Base-by-base conservation (phyloP, 2,888 invertebrate species). In the Lymantria dispar region DNA sequence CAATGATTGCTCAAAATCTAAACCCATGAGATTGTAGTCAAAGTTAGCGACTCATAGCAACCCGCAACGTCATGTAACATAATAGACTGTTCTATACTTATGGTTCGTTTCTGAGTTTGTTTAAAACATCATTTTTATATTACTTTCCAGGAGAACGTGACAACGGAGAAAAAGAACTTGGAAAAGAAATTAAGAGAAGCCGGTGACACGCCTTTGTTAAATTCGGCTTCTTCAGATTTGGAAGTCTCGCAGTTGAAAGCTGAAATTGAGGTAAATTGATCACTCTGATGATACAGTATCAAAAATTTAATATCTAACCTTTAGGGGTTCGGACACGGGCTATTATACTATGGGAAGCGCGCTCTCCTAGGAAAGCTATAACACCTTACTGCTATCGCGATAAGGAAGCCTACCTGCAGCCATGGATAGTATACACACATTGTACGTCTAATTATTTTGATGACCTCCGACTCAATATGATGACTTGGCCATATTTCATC, bases 111-210 rank as follows among this genome's bases (percentile, higher is more conserved):
- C 7, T 9, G 3, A 7, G 7, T 11, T 3, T 36, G 29, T 15
- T 5, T 22, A 3, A 22, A 22, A 22, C 22, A 22, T 22, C 5
- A 22, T 3, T 22, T 30, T 40, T 15, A 30, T 33, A 8, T 43
- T 11, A 30, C 33, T 49, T 60, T 62, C 8, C 91, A 98, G 90
- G 96, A 97, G 78, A 95, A 93, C 80, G 96, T 95, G 12, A 94
- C 95, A 7, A 95, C 95, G 1, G 96, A 96, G 75, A 96, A 96
- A 85, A 94, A 94, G 78, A 95, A 96, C 78, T 89, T 97, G 57
- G 97, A 97, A 75, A 94, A 95, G 78, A 95, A 95, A 68, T 86
- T 97, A 7, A 94, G 95, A 65, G 96, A 96, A 77, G 96, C 95
- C 41, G 95, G 95, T 52, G 93, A 93, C 54, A 93, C 93, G 46